A percentile compares a stretch with the other conserved stretches of the same genome.
These are phyloP conservation scores for Mesembrinibis cayennensis DNA, from an alignment of 2,113 vertebrate species.

Conservation along the genomic window DNA sequence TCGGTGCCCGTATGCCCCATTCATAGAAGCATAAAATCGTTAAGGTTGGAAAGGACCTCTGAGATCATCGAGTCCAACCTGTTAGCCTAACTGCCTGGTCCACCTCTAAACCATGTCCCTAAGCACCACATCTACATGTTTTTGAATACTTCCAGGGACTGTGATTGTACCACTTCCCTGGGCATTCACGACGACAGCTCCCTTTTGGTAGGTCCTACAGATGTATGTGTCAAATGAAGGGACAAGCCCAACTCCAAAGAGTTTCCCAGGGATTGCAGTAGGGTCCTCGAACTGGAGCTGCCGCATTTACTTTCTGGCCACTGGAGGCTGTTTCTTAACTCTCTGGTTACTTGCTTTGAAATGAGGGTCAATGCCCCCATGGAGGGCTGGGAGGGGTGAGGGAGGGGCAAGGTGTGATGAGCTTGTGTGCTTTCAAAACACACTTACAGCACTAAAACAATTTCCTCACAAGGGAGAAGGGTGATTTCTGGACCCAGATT, in stretches of 20 bases:
- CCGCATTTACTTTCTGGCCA: neutral
- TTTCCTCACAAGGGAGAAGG: neutral
- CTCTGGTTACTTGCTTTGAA: neutral
- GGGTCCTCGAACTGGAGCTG: neutral
- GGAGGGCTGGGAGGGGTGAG: neutral
- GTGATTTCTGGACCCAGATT: neutral
- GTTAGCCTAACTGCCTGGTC: too few species aligned
- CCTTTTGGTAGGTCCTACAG: neutral
- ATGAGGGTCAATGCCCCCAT: rapidly evolving
- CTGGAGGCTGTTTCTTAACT: neutral
- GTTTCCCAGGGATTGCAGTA: neutral
- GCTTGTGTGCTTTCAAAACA: neutral
- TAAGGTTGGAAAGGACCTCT: too few species aligned
- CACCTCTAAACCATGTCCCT: too few species aligned
- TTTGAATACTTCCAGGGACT: too few species aligned
- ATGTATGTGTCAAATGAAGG: neutral
- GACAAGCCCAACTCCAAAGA: neutral
- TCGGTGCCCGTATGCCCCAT: rapidly evolving
- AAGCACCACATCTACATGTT: too few species aligned
- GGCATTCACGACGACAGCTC: too few species aligned
- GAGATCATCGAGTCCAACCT: too few species aligned
- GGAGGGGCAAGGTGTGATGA: neutral
- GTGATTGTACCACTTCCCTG: too few species aligned
- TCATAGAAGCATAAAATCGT: too few species aligned
- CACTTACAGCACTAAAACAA: too few species aligned